Percentiles rank a stretch among this genome's conserved stretches.
Conservation (phyloP, 2,888 invertebrate species). For the Cerastis rubricosa region DNA sequence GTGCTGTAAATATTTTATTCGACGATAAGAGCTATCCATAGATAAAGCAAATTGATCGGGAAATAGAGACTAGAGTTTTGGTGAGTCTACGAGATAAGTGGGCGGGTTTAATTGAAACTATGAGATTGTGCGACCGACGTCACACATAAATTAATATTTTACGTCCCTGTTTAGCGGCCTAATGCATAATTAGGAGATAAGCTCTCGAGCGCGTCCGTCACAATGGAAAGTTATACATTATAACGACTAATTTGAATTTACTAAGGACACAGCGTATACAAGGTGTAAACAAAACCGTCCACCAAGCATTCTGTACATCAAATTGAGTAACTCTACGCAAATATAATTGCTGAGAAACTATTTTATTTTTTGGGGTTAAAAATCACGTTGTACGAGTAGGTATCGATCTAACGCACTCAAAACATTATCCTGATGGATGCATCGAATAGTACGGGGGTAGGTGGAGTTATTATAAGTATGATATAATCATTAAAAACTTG, state of each 20-base stretch:
- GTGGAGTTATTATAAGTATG: background rate
- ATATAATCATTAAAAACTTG: background rate
- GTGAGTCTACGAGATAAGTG: slow-evolving; percentile 84
- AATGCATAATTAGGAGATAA: slow-evolving; percentile 80
- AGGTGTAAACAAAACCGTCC: background rate
- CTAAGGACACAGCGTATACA: slow-evolving; percentile 3
- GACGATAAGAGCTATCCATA: slow-evolving; percentile 83
- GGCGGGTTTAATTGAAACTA: slow-evolving; percentile 86
- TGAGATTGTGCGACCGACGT: slow-evolving; percentile 84
- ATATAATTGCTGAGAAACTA: background rate
- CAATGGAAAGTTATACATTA: slow-evolving; percentile 64
- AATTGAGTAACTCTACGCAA: background rate
- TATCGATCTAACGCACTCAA: background rate
- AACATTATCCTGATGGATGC: background rate
- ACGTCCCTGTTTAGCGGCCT: slow-evolving; percentile 77
- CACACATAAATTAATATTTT: slow-evolving; percentile 84
- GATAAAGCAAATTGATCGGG: slow-evolving; percentile 90
- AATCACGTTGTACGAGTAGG: no score
- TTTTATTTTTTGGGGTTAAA: background rate
- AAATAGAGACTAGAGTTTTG: slow-evolving; percentile 78
- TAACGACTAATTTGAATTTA: slow-evolving; percentile 53
- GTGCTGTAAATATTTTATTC: slow-evolving; percentile 89
- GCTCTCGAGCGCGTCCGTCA: slow-evolving; percentile 61
- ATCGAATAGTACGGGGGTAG: no score
- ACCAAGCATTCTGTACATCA: background rate